Evolutionary conservation across 92 coral and sea anemone species (phyloP).

Genomic region (Phenganax subtilis): DNA sequence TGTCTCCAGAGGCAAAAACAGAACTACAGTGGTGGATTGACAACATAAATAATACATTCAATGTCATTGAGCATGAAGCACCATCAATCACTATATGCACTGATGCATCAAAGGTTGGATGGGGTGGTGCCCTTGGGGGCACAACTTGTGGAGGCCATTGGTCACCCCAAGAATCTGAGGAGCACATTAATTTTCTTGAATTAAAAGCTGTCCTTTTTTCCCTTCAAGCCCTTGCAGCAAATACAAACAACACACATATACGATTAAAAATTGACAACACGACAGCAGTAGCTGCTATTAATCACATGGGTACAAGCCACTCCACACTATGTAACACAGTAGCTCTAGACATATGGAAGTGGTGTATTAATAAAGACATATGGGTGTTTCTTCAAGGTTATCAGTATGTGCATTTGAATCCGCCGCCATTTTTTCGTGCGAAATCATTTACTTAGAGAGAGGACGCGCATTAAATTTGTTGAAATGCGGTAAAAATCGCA

Average conservation of each 20-base stretch:
- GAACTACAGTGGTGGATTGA: no score
- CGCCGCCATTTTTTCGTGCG: no score
- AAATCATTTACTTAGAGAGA: no score
- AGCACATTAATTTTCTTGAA: no score
- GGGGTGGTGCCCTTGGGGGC: neutral
- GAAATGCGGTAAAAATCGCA: no score
- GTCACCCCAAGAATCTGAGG: neutral
- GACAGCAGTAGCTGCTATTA: slow-evolving; percentile 39
- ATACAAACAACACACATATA: neutral
- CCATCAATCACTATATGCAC: neutral
- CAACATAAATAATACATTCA: no score
- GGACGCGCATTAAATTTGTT: no score
- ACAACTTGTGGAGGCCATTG: neutral
- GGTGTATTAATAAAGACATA: slow-evolving; percentile 33
- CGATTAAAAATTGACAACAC: slow-evolving; percentile 41
- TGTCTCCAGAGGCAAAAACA: no score
- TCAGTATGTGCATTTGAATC: no score
- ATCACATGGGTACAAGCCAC: slow-evolving; percentile 42
- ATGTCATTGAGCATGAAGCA: neutral
- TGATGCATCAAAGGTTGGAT: slow-evolving; percentile 9
- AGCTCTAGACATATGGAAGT: slow-evolving; percentile 47
- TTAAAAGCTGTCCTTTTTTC: no score
- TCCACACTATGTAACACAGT: slow-evolving; percentile 41
- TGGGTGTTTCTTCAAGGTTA: no score
- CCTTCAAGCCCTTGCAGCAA: no score